Percentiles rank a stretch among this genome's conserved stretches.
phyloP scores from a whole-genome alignment of 1,140 invertebrate genomes.

The Nomia melanderi region DNA sequence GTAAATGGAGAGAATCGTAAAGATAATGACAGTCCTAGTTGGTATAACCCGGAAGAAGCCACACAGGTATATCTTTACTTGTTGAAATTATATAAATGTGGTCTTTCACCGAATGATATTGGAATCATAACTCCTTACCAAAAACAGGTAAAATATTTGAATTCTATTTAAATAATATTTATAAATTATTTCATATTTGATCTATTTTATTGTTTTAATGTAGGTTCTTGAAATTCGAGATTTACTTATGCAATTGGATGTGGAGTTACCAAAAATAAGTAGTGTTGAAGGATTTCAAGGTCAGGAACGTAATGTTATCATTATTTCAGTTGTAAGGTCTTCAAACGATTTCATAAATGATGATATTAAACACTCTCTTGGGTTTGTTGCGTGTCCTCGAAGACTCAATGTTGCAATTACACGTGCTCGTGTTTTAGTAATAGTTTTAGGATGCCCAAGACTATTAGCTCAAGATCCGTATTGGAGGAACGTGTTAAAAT shows the following conservation, averaged over 20 bases:
- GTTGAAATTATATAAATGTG: constrained; percentile 84
- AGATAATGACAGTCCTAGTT: constrained; percentile 88
- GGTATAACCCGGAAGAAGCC: constrained; percentile 94
- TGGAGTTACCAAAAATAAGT: constrained; percentile 90
- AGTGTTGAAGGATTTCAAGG: constrained; percentile 98
- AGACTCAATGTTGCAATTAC: constrained; percentile 94
- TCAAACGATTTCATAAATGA: constrained; percentile 76
- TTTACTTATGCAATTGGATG: constrained; percentile 85
- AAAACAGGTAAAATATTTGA: constrained; percentile 86
- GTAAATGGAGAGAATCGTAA: constrained; percentile 88
- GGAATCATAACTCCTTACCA: constrained; percentile 97
- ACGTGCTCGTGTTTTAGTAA: constrained; percentile 88
- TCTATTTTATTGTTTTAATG: constrained; percentile 57
- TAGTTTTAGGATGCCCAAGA: constrained; percentile 92
- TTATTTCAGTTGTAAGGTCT: constrained; percentile 93
- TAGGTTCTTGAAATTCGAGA: constrained; percentile 88
- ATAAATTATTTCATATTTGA: constrained; percentile 61
- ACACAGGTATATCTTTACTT: constrained; percentile 85
- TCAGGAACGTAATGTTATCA: constrained; percentile 92
- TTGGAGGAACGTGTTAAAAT: constrained; percentile 87
- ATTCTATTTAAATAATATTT: constrained; percentile 8
- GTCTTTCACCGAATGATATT: constrained; percentile 87
- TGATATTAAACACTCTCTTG: constrained; percentile 85
- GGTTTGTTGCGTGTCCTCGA: constrained; percentile 89
- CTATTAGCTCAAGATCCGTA: constrained; percentile 86